These are phyloP conservation scores for Entomobrya multifasciata DNA, from an alignment of 2,888 invertebrate species.

Conservation along the genomic window DNA sequence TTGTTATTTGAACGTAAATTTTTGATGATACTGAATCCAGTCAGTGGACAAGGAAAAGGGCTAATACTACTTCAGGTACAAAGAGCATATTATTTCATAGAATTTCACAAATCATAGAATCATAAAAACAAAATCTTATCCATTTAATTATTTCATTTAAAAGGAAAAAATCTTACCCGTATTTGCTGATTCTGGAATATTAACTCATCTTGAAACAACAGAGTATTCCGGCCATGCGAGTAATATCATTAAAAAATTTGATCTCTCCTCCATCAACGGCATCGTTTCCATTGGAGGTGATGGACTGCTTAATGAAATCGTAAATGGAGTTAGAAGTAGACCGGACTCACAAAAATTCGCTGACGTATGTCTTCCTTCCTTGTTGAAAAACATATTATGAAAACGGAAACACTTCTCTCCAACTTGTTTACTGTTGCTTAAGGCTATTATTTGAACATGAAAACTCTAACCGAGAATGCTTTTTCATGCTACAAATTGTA, in stretches of 20 bases:
- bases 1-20: constrained; percentile 82
- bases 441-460: constrained; percentile 3
- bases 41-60: constrained; percentile 95
- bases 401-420: not conserved
- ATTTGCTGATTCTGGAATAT: constrained; percentile 91
- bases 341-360: constrained; percentile 13
- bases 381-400: not conserved
- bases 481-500: constrained; percentile 12
- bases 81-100: no score
- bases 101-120: no score
- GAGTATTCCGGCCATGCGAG: constrained; percentile 91
- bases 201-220: constrained; percentile 93
- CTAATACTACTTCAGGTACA: constrained; percentile 87
- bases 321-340: constrained; percentile 48
- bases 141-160: not conserved
- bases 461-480: not conserved
- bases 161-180: constrained; percentile 87
- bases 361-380: constrained; percentile 19
- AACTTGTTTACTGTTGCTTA: not conserved
- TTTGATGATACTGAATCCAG: constrained; percentile 94
- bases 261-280: constrained; percentile 89
- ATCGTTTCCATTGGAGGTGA: constrained; percentile 85
- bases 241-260: constrained; percentile 88
- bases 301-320: constrained; percentile 82
- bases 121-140: not conserved